Conservation (phyloP, 1,140 invertebrate species). For the Ceratina australensis region DNA sequence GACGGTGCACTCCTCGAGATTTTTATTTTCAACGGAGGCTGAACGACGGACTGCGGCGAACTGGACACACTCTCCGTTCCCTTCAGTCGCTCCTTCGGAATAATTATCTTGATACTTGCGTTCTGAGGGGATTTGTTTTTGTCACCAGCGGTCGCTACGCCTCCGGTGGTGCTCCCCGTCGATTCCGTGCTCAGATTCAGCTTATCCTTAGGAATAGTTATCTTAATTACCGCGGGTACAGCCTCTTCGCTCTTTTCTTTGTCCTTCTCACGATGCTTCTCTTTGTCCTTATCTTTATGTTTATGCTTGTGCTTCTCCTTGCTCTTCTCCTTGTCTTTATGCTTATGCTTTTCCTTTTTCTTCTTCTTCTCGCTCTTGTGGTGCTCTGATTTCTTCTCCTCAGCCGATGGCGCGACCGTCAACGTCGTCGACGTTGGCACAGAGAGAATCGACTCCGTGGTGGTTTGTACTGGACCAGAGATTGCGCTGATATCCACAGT, state of each 20-base stretch:
- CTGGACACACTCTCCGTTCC: conserved; percentile 55
- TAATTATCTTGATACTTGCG: conserved; percentile 82
- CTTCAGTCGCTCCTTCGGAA: conserved; percentile 82
- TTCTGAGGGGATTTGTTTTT: conserved; percentile 63
- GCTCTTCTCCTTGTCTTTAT: conserved; percentile 83
- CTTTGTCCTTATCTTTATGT: conserved; percentile 82
- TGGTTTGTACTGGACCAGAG: conserved; percentile 41
- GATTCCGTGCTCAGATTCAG: conserved; percentile 73
- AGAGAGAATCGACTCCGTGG: conserved; percentile 33
- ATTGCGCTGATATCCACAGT: conserved; percentile 66
- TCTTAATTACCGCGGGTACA: conserved; percentile 79
- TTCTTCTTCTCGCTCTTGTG: conserved; percentile 85
- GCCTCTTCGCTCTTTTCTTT: conserved; percentile 68
- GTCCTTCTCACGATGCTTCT: conserved; percentile 79
- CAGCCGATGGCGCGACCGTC: conserved; percentile 15
- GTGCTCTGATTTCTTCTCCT: conserved; percentile 83
- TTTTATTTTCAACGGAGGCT: conserved; percentile 80
- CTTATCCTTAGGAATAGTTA: conserved; percentile 85
- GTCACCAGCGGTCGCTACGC: conserved; percentile 34
- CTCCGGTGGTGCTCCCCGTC: not conserved
- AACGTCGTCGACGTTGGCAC: conserved; percentile 48
- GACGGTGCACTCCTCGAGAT: conserved; percentile 70
- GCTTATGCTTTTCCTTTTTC: conserved; percentile 83
- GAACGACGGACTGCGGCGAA: conserved; percentile 60
- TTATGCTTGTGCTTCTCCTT: conserved; percentile 82